phyloP scores from a whole-genome alignment of 2,113 vertebrate genomes.

The Amia ocellicauda region DNA sequence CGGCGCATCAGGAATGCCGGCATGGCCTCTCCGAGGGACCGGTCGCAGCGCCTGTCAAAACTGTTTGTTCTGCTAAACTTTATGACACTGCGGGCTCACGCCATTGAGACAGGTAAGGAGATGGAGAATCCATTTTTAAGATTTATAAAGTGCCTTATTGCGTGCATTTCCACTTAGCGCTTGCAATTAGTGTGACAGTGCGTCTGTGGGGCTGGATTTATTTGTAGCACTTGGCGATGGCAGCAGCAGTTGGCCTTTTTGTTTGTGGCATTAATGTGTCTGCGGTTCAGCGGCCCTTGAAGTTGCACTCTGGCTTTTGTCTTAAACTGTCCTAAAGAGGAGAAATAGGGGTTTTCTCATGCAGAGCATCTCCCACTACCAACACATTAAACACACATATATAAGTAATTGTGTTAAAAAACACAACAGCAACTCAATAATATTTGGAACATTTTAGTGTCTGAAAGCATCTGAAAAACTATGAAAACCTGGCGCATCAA shows the following conservation, averaged over 20 bases:
- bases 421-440: too few species aligned
- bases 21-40: slow-evolving; percentile 28
- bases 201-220: slow-evolving; percentile 19
- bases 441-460: too few species aligned
- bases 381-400: too few species aligned
- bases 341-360: too few species aligned
- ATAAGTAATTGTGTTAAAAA: too few species aligned
- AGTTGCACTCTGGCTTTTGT: too few species aligned
- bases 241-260: background rate
- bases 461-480: too few species aligned
- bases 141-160: slow-evolving; percentile 4
- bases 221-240: slow-evolving; percentile 19
- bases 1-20: slow-evolving; percentile 20
- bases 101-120: slow-evolving; percentile 61
- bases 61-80: slow-evolving; percentile 46
- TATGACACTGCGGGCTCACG: slow-evolving; percentile 27
- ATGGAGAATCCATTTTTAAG: slow-evolving; percentile 14
- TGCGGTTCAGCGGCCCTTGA: too few species aligned
- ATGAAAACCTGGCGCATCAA: too few species aligned
- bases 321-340: background rate
- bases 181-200: slow-evolving; percentile 16
- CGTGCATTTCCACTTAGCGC: slow-evolving; percentile 1
- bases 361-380: too few species aligned
- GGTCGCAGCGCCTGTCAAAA: slow-evolving; percentile 20
- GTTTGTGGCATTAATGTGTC: background rate